Base-by-base conservation (phyloP, 2,797 vertebrate species). In the Clarias pachynema region DNA sequence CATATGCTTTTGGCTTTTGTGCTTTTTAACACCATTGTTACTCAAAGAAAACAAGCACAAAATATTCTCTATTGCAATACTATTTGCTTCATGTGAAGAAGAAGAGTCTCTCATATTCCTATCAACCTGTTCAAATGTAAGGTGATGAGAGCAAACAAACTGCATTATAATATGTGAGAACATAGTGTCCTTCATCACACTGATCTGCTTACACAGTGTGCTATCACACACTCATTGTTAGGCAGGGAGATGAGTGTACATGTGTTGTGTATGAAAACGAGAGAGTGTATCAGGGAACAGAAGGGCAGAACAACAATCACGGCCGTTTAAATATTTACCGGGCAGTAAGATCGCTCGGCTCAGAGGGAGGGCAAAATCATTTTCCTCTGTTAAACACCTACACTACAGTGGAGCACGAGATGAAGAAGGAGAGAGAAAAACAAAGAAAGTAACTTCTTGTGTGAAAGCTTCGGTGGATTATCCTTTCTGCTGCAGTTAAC, bases 291-390 rank as follows among this genome's bases (percentile, higher is more conserved):
- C n/a, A 34, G 81, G 53, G 72, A 72, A 79, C 65, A 79, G 12
- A 29, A 66, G 81, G 74, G 29, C 72, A 81, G 87, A 79, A 81
- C 53, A 53, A 78, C 49, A 62, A 62, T 86, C 59, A 66, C 81
- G 77, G 60, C 84, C 62, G 82, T 89, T 86, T 86, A 85, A 89
- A 89, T 89, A 89, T 83, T 88, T 89, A 85, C 88, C 86, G 79
- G 60, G 18, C 83, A 83, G 68, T 34, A 69, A 83, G 75, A 81
- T 34, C 66, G 4, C 63, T 84, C 62, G 60, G 77, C 83, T 77
- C 79, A 86, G 56, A 81, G 77, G 70, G 70, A 88, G 84, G 79
- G 59, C 81, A 85, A 81, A 83, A 77, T 77, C 74, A 75, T 83
- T 89, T 73, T 66, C 72, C 70, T 78, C 79, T 69, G 83, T 87